Conservation (phyloP, 2,797 vertebrate species). For the Lithobates pipiens region DNA sequence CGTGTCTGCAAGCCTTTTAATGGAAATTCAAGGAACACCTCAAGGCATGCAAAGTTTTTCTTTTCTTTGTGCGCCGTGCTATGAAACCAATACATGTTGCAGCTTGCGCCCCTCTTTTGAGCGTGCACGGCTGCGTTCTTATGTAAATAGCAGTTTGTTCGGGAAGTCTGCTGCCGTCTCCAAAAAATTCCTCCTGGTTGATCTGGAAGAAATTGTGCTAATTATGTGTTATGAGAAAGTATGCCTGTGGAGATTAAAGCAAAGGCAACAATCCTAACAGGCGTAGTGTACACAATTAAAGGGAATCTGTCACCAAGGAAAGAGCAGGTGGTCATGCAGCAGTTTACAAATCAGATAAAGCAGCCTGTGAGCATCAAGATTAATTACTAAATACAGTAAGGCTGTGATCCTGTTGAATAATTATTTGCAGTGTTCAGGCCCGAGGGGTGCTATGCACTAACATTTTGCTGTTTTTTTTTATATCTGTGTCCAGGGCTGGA, state of each 20-base stretch:
- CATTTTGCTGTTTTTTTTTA: too few relatives aligned
- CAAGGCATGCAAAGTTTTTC: slow-evolving; percentile 34
- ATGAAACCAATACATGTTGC: slow-evolving; percentile 19
- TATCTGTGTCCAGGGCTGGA: too few relatives aligned
- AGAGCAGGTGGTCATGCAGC: too few relatives aligned
- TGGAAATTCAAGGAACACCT: slow-evolving; percentile 57
- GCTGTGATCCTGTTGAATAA: too few relatives aligned
- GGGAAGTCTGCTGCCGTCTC: slow-evolving; percentile 11
- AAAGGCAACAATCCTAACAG: not conserved
- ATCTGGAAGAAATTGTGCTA: slow-evolving; percentile 19
- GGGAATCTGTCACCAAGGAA: too few relatives aligned
- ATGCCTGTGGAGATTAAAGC: slow-evolving; percentile 26
- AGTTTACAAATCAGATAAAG: too few relatives aligned
- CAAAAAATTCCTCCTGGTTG: not conserved
- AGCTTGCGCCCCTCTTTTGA: slow-evolving; percentile 5
- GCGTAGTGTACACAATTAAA: too few relatives aligned
- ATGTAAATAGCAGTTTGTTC: slow-evolving; percentile 42
- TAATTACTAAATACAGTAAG: too few relatives aligned
- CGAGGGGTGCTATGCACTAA: too few relatives aligned
- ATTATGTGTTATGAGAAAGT: slow-evolving; percentile 36
- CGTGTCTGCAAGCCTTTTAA: slow-evolving; percentile 52
- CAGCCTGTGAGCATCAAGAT: too few relatives aligned
- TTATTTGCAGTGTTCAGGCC: too few relatives aligned
- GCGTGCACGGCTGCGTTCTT: not conserved
- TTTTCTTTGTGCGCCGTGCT: slow-evolving; percentile 13